A percentile compares a stretch with the other conserved stretches of the same genome.
Evolutionary conservation across 2,113 vertebrate species (phyloP).

Genomic region (Pitta sordida): DNA sequence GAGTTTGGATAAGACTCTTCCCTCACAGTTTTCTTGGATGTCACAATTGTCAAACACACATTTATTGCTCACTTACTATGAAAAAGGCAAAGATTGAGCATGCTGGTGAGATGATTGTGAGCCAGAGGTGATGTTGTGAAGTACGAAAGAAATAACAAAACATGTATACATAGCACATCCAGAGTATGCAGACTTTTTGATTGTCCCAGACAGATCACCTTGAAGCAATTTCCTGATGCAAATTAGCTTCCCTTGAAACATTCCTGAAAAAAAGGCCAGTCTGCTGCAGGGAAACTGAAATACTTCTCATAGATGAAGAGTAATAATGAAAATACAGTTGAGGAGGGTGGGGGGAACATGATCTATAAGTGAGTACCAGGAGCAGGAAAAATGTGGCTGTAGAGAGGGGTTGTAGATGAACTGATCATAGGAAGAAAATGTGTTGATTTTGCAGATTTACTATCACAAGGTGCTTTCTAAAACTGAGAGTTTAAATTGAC

Average conservation of each 20-base stretch:
- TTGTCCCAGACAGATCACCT: background rate
- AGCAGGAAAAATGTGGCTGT: background rate
- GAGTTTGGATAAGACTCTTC: background rate
- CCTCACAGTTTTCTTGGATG: background rate
- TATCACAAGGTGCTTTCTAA: background rate
- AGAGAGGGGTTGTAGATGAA: background rate
- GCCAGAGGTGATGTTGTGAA: background rate
- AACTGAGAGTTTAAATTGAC: background rate
- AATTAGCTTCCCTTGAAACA: constrained; percentile 25
- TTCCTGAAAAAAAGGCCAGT: background rate
- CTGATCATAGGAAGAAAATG: background rate
- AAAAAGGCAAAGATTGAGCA: background rate
- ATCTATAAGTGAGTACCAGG: background rate
- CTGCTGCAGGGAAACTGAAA: background rate
- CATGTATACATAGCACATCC: background rate
- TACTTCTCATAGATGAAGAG: background rate
- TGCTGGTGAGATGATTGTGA: background rate
- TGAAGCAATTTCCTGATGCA: constrained; percentile 33
- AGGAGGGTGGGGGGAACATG: background rate
- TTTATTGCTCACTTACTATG: background rate
- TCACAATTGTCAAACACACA: background rate
- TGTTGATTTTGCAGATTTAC: background rate
- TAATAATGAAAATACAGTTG: background rate
- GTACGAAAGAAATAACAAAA: background rate
- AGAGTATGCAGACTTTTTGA: background rate